Base-by-base conservation (phyloP, 2,113 vertebrate species). In the Callopanchax toddi region DNA sequence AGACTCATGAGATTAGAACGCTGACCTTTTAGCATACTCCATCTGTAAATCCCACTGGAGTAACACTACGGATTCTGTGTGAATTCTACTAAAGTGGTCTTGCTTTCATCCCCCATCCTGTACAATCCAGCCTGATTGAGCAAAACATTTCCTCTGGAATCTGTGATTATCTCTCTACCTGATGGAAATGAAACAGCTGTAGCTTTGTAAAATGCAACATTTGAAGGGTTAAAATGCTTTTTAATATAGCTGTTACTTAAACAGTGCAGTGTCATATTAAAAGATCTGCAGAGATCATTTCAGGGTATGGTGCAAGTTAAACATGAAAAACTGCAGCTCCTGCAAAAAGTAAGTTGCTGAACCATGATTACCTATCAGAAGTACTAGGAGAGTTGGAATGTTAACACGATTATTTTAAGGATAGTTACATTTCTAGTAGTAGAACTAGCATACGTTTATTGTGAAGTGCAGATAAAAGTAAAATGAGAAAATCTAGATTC, bases 1-100 rank as follows among this genome's bases (percentile, higher is more conserved):
- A 50, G 78, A 82, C 82, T 57, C 52, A 10, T 53, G 63, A 71
- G 74, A 83, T 81, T 51, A 76, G 77, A 65, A 77, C 56, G 25
- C 44, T 76, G 76, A 81, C 80, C 82, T 81, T 86, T 80, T 13
- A 61, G 42, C 42, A 1, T 18, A 43, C 15, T 49, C 44, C 36
- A n/a, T 64, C 50, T 51, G 36, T 80, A 71, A 71, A 73, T 84
- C 61, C 73, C 51, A 65, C 49, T 21, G 1, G 1, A 56, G 34
- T 23, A 26, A 29, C 21, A 3, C 48, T 10, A 44, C 42, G 34
- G 48, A 43, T 70, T 63, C 43, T n/a, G 55, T 55, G 29, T 16
- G 39, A 66, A 62, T 71, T 63, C 3, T 29, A 29, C 61, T 54
- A 58, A 60, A 71, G 63, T 42, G 22, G 45, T 23, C 36, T n/a